These are phyloP conservation scores for Lepus oiostolus DNA, from an alignment of 2,797 vertebrate species.

Conservation along the genomic window DNA sequence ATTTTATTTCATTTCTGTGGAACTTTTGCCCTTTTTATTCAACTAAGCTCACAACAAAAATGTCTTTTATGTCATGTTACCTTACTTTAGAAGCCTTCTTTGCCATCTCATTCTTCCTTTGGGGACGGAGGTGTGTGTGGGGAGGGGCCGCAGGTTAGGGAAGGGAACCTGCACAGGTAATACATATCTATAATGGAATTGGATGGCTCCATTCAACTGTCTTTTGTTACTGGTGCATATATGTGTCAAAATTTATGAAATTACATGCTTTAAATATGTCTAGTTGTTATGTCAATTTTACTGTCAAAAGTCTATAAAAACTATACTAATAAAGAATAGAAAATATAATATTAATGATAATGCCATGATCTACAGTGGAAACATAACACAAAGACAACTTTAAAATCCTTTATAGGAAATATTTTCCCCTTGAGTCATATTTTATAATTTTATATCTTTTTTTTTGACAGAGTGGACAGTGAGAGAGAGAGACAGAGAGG, in stretches of 20 bases:
- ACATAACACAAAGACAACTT: not conserved
- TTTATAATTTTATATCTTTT: not conserved
- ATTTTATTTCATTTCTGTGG: not conserved
- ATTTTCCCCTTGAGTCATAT: not conserved
- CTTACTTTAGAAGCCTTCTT: not conserved
- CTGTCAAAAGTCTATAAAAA: not conserved
- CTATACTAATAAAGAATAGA: not conserved
- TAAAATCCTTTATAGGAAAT: slow-evolving; percentile 15
- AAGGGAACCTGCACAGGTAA: not conserved
- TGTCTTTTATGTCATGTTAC: not conserved
- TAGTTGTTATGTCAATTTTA: not conserved
- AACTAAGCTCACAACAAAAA: not conserved
- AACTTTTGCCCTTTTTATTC: not conserved
- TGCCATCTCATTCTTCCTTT: not conserved
- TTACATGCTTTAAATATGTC: slow-evolving; percentile 5
- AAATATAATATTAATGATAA: not conserved
- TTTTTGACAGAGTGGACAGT: too few relatives aligned
- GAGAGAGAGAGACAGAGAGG: too few relatives aligned
- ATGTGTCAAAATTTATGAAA: not conserved
- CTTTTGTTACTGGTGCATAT: not conserved
- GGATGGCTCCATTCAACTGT: not conserved
- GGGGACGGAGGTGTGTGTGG: not conserved
- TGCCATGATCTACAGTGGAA: slow-evolving; percentile 19
- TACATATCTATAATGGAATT: not conserved
- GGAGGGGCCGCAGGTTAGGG: too few relatives aligned